Evolutionary conservation across 1,140 invertebrate species (phyloP), one percentile per base, ranked within the genome.

Genomic region (Scaptomyza graminum): DNA sequence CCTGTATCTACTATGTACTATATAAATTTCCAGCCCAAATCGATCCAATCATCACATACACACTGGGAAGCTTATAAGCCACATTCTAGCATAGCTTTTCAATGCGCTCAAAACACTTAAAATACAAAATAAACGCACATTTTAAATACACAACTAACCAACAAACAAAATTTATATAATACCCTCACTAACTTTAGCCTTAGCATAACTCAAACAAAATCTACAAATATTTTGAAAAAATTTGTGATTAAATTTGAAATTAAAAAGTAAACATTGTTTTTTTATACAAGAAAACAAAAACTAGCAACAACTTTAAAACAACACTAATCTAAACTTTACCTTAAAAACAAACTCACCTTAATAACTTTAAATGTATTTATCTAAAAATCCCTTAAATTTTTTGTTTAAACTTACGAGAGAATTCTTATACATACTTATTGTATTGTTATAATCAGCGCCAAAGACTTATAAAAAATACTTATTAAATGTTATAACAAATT

Each of bases 241-340:
- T 87, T 88, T 87, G 83, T 87, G 82, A 87, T 87, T 87, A 63
- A 79, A 87, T 85, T 85, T 72, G 52, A 85, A 85, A 85, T 85
- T 85, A 85, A 75, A 63, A 72, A 66, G 13, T 55, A 51, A 44
- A 66, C 13, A 62, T 77, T 63, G 61, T 85, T 85, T 84, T 84
- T 85, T 59, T 77, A 57, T 75, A 73, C 56, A 70, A 68, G 54
- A 49, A 34, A 18, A 66, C 44, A 50, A 59, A 67, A 39, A 46
- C 15, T 9, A 37, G 15, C 3, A 54, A 54, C 3, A 31, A 31
- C 28, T 31, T 31, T 7, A 43, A 50, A 50, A 3, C 7, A 50
- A 67, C 65, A 70, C 39, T 39, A 15, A 13, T 31, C 22, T 13
- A 57, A 68, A 70, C 43, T 39, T 59, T 65, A 76, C 66, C 74